Conservation (phyloP, 2,888 invertebrate genomes). For the Drosophila paracracens region DNA sequence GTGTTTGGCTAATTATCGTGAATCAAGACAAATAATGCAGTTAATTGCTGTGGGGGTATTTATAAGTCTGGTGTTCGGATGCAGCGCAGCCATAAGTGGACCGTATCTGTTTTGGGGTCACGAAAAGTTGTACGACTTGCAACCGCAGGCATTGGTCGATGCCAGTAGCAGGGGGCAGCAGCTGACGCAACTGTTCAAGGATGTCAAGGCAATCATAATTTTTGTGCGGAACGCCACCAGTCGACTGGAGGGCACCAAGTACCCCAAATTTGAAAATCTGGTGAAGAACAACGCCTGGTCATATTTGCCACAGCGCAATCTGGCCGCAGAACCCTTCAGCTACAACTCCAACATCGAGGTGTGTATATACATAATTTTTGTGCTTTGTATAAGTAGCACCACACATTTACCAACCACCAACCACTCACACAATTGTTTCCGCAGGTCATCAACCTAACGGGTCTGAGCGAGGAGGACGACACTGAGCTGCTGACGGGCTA, state of each 20-base stretch:
- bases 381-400: not conserved
- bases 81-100: conserved; percentile 86
- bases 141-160: conserved; percentile 86
- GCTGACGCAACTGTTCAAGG: conserved; percentile 87
- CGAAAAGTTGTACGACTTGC: conserved; percentile 85
- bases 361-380: conserved; percentile 32
- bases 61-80: conserved; percentile 64
- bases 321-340: conserved; percentile 87
- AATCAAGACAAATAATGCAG: conserved; percentile 65
- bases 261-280: conserved; percentile 87
- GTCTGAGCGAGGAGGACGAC: conserved; percentile 87
- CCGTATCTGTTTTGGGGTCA: conserved; percentile 88
- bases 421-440: conserved; percentile 12
- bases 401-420: not conserved
- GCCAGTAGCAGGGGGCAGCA: conserved; percentile 86
- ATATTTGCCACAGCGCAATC: conserved; percentile 87
- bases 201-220: conserved; percentile 87
- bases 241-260: conserved; percentile 86
- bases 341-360: conserved; percentile 88
- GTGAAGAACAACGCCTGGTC: conserved; percentile 86
- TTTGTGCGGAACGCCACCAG: conserved; percentile 87
- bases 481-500: conserved; percentile 87
- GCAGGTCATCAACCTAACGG: conserved; percentile 86
- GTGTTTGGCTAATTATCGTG: conserved; percentile 13
- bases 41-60: conserved; percentile 61